A percentile compares a stretch with the other conserved stretches of the same genome.
phyloP scores from a whole-genome alignment of 2,113 vertebrate genomes.

The Terrapene triunguis region DNA sequence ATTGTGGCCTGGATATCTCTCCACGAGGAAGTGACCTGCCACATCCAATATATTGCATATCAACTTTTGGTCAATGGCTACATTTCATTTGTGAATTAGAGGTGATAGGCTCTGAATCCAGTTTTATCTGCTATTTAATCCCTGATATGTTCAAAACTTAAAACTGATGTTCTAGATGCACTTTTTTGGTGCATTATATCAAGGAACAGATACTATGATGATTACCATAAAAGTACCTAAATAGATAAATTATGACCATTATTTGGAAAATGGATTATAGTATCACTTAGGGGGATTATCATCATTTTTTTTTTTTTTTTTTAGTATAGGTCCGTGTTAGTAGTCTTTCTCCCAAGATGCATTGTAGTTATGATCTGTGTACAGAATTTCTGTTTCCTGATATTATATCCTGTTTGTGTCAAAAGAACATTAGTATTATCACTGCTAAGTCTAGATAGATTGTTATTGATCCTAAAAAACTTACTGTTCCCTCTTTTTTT shows the following conservation, averaged over 20 bases:
- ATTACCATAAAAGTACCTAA: background rate
- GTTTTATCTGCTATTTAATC: background rate
- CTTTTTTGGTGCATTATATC: background rate
- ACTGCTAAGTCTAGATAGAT: background rate
- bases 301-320: background rate
- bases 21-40: background rate
- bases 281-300: background rate
- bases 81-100: background rate
- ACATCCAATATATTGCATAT: background rate
- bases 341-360: background rate
- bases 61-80: accelerated
- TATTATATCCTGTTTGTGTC: background rate
- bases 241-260: accelerated
- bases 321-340: background rate
- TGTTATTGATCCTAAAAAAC: background rate
- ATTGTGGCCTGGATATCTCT: background rate
- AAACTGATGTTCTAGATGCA: background rate
- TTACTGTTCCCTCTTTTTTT: background rate
- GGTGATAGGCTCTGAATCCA: background rate
- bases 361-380: background rate
- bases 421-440: background rate
- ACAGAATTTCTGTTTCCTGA: background rate
- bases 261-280: background rate
- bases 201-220: background rate
- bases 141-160: background rate